Percentiles rank a stretch among this genome's conserved stretches.
phyloP scores from a whole-genome alignment of 2,113 vertebrate genomes.

The Dicerorhinus sumatrensis region DNA sequence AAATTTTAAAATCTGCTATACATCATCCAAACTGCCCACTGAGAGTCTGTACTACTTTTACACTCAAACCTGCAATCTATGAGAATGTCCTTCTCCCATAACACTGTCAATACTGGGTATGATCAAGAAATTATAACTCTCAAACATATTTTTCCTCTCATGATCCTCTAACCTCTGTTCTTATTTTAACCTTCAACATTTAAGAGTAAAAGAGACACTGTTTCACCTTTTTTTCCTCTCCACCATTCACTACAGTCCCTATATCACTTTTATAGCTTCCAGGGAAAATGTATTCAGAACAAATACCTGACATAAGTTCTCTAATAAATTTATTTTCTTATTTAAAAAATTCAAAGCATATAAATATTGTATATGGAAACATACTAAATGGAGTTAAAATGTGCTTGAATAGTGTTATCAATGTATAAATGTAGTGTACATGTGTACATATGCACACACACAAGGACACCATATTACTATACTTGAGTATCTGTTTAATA shows the following conservation, averaged over 20 bases:
- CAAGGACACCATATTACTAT: neutral
- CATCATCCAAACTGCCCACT: neutral
- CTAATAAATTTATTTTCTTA: neutral
- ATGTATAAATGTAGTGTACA: neutral
- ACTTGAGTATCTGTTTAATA: neutral
- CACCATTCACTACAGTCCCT: neutral
- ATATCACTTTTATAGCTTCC: slow-evolving; percentile 26
- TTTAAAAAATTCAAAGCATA: neutral
- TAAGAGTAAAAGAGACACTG: neutral
- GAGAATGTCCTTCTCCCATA: neutral
- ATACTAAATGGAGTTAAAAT: slow-evolving; percentile 15
- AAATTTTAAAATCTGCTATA: slow-evolving; percentile 31
- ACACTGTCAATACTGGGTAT: neutral
- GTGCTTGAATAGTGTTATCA: neutral
- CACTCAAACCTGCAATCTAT: neutral
- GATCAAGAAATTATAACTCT: neutral
- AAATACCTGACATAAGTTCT: neutral
- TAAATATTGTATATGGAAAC: neutral
- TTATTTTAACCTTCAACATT: slow-evolving; percentile 33
- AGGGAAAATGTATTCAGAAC: neutral
- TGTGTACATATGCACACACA: neutral
- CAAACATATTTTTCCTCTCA: neutral
- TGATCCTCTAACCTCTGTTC: neutral
- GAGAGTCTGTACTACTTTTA: neutral
- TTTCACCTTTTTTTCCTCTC: neutral